Base-by-base conservation (phyloP, 2,797 vertebrate genomes). In the Hozukius guyotensis region DNA sequence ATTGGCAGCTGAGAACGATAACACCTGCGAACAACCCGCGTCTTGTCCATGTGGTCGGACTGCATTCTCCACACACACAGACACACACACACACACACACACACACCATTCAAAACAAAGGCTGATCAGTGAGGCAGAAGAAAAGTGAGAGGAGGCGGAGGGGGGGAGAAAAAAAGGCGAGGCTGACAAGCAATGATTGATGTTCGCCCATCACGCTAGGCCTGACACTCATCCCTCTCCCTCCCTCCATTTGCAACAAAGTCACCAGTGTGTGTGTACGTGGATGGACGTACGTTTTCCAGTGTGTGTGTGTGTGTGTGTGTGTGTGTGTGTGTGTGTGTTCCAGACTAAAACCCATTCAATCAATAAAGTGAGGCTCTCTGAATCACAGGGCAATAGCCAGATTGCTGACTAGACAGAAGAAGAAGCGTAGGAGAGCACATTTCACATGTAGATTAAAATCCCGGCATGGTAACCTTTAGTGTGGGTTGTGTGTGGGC, bases 391-490 rank as follows among this genome's bases (percentile, higher is more conserved):
- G 87, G 71, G 74, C 90, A 85, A 83, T 78, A 88, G 87, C 90
- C 91, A 92, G 87, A 92, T 93, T 91, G 95, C 95, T 96, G 95
- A 96, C 92, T 88, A 87, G 93, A 94, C 95, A 94, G 85, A 91
- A 93, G 89, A 83, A 69, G 87, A 87, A 83, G 87, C 83, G 76
- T 81, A 68, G 82, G 75, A 89, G 87, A 92, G 90, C 91, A 86
- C 94, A 94, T 96, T 94, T 93, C 92, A 94, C 94, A 95, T 95
- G 95, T 88, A 96, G 94, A 95, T 96, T 95, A 95, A 93, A 95
- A 93, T 89, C 90, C 80, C 53, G 64, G 79, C 85, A 77, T 84
- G 82, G 89, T 95, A 94, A 94, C 94, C 94, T 94, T 94, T 93
- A 89, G 84, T 46, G 49, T 60, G 77, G 70, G 86, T 86, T 46